Base-by-base conservation (phyloP, 2,888 invertebrate genomes). In the Ceraclea dissimilis region DNA sequence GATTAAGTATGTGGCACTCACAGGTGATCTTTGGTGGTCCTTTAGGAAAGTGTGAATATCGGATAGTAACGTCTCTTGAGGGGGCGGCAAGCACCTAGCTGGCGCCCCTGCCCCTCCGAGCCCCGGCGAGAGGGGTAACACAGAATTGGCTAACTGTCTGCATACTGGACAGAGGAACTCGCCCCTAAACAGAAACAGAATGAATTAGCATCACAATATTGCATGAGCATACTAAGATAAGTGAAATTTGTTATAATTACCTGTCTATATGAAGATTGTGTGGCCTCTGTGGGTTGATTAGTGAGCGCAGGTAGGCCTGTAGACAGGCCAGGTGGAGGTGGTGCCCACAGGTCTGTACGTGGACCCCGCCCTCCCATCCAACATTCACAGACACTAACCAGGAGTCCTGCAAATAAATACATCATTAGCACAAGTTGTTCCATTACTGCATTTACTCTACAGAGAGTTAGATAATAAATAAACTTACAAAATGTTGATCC, bases 81-180 rank as follows among this genome's bases (percentile, higher is more conserved):
- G 68, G 46, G 70, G 71, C 10, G 63, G 55, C 52, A 68, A 67
- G 47, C 57, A 57, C 48, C 59, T 59, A 43, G 58, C 53, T 43
- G 63, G 52, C 54, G 62, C 34, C 18, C 60, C 60, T 6, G 44
- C 39, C 49, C 84, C 85, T 60, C 82, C 79, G 61, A 86, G 73
- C 67, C 84, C 82, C 1, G 88, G 86, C 57, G 88, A 86, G 48
- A 90, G 74, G 33, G 91, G 97, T 66, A 97, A 79, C 65, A 95
- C 92, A 10, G 92, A 88, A 72, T 93, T 93, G 0, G 92, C 89
- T 54, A 92, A 71, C 75, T 96, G 95, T 13, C 97, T 83, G 73
- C 97, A 98, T 62, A 97, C 80, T 21, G 97, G 97, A 74, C 97
- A 97, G 64, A 88, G 84, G 77, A 93, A 97, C 79, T 97, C 96